These are phyloP conservation scores for Drosophila ananassae DNA, from an alignment of 1,140 invertebrate genomes.

Conservation along the genomic window DNA sequence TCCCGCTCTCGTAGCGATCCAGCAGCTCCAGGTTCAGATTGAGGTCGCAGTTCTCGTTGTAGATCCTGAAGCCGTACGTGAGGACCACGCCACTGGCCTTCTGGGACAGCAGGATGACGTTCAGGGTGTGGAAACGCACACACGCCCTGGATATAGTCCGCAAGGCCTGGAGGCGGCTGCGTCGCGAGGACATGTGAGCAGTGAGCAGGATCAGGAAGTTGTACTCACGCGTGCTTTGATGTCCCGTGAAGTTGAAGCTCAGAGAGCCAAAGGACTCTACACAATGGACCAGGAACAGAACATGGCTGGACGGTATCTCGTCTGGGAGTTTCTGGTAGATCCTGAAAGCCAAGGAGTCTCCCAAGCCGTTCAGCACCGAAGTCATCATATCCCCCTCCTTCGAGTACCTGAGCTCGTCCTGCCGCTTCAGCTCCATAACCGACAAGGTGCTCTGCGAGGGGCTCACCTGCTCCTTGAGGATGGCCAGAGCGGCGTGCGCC, in stretches of 20 bases:
- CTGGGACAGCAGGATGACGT: constrained; percentile 51
- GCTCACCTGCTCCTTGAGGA: constrained; percentile 42
- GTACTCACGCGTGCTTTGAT: constrained; percentile 45
- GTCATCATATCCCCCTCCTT: constrained; percentile 26
- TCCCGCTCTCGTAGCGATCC: constrained; percentile 30
- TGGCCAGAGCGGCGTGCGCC: constrained; percentile 18
- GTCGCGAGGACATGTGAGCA: not conserved
- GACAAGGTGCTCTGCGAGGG: constrained; percentile 38
- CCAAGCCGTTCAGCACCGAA: constrained; percentile 28
- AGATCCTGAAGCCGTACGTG: constrained; percentile 50
- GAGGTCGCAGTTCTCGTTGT: constrained; percentile 23
- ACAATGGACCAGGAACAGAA: constrained; percentile 56
- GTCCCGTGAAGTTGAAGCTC: constrained; percentile 36
- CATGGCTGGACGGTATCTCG: constrained; percentile 34
- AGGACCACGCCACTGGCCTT: constrained; percentile 18
- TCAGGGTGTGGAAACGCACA: constrained; percentile 44
- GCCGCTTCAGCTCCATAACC: constrained; percentile 37
- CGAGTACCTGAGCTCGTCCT: not conserved
- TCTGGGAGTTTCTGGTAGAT: constrained; percentile 17
- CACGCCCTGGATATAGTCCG: constrained; percentile 51
- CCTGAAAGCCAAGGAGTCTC: constrained; percentile 30
- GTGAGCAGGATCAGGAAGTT: constrained; percentile 60
- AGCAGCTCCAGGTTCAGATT: constrained; percentile 26
- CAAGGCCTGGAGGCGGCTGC: not conserved
- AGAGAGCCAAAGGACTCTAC: constrained; percentile 38